A percentile compares a stretch with the other conserved stretches of the same genome.
These are phyloP conservation scores for Philaenus spumarius DNA, from an alignment of 1,140 invertebrate genomes.

Conservation along the genomic window DNA sequence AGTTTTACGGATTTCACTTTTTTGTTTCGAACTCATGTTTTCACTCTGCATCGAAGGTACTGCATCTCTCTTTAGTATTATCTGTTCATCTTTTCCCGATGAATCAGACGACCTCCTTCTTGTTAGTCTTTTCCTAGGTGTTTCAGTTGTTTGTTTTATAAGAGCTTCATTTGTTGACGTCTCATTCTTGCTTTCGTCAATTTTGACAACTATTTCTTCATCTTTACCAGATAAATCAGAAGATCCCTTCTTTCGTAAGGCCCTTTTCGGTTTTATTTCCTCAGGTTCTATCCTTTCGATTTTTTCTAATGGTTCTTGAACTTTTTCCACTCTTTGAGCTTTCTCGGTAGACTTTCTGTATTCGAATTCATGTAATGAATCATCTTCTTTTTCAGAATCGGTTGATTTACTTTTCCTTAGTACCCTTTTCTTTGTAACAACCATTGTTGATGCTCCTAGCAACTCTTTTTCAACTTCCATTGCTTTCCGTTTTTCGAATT, in stretches of 20 bases:
- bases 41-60: too few relatives aligned
- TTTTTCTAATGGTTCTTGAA: background rate
- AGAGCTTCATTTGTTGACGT: too few relatives aligned
- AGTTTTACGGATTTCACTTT: background rate
- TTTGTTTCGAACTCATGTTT: too few relatives aligned
- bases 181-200: too few relatives aligned
- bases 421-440: background rate
- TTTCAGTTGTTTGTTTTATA: too few relatives aligned
- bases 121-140: background rate
- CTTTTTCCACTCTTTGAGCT: conserved; percentile 9
- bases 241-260: too few relatives aligned
- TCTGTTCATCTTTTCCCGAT: too few relatives aligned
- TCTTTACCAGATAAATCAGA: background rate
- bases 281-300: background rate
- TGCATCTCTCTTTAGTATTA: too few relatives aligned
- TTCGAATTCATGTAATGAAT: conserved; percentile 27
- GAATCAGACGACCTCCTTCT: background rate
- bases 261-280: too few relatives aligned
- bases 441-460: background rate
- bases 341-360: conserved; percentile 17
- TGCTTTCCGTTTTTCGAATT: conserved; percentile 28
- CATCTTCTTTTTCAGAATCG: conserved; percentile 28
- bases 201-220: background rate
- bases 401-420: conserved; percentile 16
- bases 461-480: background rate